phyloP scores from a whole-genome alignment of 2,113 vertebrate genomes.

The Poecilia latipinna region DNA sequence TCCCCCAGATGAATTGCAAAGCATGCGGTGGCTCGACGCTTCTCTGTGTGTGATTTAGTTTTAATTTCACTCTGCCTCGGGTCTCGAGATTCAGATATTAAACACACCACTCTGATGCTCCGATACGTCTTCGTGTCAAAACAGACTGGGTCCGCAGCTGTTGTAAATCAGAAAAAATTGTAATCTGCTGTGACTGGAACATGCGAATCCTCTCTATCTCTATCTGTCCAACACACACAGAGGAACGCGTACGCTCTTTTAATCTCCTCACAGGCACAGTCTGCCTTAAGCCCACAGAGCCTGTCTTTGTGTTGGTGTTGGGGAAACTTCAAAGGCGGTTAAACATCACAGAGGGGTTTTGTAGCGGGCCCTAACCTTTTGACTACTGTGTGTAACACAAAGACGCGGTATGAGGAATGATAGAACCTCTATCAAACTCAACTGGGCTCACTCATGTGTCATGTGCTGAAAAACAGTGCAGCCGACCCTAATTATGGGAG shows the following conservation, averaged over 20 bases:
- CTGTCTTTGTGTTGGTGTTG: slow-evolving; percentile 67
- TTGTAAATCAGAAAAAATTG: slow-evolving; percentile 63
- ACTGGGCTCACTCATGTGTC: slow-evolving; percentile 33
- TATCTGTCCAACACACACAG: slow-evolving; percentile 47
- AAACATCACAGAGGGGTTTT: slow-evolving; percentile 68
- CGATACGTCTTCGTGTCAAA: slow-evolving; percentile 65
- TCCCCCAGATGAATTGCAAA: slow-evolving; percentile 40
- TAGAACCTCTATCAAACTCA: slow-evolving; percentile 52
- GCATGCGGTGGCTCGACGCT: slow-evolving; percentile 42
- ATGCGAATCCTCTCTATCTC: slow-evolving; percentile 41
- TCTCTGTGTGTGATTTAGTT: slow-evolving; percentile 50
- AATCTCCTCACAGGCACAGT: slow-evolving; percentile 60
- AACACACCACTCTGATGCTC: slow-evolving; percentile 67
- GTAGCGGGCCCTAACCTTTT: slow-evolving; percentile 52
- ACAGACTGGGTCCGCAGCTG: slow-evolving; percentile 48
- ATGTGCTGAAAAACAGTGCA: slow-evolving; percentile 40
- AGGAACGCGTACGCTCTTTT: slow-evolving; percentile 48
- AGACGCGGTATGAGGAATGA: slow-evolving; percentile 46
- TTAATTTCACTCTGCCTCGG: slow-evolving; percentile 63
- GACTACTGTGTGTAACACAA: slow-evolving; percentile 33
- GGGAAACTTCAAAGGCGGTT: slow-evolving; percentile 71
- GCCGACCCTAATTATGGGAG: slow-evolving; percentile 12
- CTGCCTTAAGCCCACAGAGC: slow-evolving; percentile 67
- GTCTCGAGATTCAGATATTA: slow-evolving; percentile 65
- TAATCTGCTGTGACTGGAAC: slow-evolving; percentile 65